Evolutionary conservation across 2,797 vertebrate genomes (phyloP), one percentile per base, ranked within the genome.

Genomic region (Astyanax mexicanus): DNA sequence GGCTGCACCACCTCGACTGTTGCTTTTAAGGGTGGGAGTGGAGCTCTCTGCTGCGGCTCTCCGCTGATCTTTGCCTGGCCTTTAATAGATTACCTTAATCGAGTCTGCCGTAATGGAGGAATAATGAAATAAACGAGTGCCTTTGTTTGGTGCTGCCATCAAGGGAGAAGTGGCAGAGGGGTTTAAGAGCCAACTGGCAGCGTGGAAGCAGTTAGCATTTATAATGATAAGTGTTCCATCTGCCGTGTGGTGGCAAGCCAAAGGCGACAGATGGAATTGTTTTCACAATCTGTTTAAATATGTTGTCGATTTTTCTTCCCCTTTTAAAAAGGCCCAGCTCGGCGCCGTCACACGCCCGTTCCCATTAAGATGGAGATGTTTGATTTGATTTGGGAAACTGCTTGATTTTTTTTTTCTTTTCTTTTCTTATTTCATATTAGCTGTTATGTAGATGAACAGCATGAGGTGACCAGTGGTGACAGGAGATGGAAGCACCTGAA

Each of bases 211-310:
- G 84, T 87, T 90, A 86, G 85, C 83, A 75, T 79, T 93, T 94
- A 92, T 91, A 85, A 82, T 90, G 89, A 92, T 93, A 89, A 89
- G 85, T 82, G 73, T 88, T 92, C 90, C 87, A 89, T 93, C 92
- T 94, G 88, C 84, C 77, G 21, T 83, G 47, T 79, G 69, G 57
- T 86, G 74, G 58, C 45, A 85, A 90, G 89, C 92, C 90, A 92
- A 86, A 86, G 87, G 87, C 88, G 87, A 88, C 93, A 95, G 92
- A 93, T 94, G 93, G 92, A 89, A 91, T 90, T 94, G 90, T 90
- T 90, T 93, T 94, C 87, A 86, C 89, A 92, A 88, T 90, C 92
- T 93, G 85, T 92, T 93, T 91, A 91, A 93, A 91, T 93, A 91
- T 92, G 88, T 91, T 90, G 87, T 90, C 47, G 69, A 85, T 93